Conservation (phyloP, 2,888 invertebrate species). For the Lithophane ornitopus region DNA sequence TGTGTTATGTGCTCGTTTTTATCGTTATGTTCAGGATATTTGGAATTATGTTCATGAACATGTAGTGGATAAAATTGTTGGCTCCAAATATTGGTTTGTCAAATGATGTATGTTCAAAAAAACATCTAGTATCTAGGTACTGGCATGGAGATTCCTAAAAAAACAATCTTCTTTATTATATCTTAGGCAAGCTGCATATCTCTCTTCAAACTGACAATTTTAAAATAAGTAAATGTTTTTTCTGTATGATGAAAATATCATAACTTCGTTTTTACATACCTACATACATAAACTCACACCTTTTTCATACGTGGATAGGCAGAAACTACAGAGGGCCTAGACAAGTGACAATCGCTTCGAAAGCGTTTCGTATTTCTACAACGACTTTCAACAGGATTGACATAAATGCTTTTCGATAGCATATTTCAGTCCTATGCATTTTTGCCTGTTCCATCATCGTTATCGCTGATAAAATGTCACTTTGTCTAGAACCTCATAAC, state of each 20-base stretch:
- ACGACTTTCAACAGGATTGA: no score
- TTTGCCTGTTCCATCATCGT: no score
- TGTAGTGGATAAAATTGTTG: not conserved
- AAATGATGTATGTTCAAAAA: not conserved
- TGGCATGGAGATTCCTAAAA: not conserved
- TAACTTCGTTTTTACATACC: not conserved
- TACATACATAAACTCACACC: no score
- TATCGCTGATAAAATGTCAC: no score
- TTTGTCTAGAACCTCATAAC: no score
- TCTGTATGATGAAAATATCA: not conserved
- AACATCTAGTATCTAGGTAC: not conserved
- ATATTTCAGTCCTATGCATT: no score
- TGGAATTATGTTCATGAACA: constrained; percentile 6
- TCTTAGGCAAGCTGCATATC: not conserved
- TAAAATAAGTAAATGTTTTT: not conserved
- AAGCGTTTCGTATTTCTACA: no score
- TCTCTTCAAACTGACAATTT: not conserved
- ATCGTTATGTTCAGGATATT: constrained; percentile 1
- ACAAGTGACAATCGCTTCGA: no score
- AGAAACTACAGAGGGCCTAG: no score
- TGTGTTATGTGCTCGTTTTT: constrained; percentile 40
- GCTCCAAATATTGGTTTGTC: not conserved
- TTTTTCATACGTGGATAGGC: no score
- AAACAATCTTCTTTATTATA: not conserved
- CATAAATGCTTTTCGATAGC: no score